A percentile compares a stretch with the other conserved stretches of the same genome.
Evolutionary conservation across 1,140 invertebrate species (phyloP).

Genomic region (Bombus haemorrhoidalis): DNA sequence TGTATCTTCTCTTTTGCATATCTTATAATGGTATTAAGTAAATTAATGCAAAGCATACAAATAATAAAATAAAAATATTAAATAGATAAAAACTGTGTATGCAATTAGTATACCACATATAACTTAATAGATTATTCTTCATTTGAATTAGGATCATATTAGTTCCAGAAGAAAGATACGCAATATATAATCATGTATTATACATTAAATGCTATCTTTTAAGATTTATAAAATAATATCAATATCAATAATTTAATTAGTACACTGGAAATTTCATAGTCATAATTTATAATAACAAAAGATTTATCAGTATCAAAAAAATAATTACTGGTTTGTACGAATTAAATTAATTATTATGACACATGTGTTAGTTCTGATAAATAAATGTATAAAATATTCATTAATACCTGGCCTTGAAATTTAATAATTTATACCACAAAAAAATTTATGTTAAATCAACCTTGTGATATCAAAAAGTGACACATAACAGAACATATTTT

Average conservation of each 20-base stretch:
- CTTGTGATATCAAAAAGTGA: not conserved
- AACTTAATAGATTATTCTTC: not conserved
- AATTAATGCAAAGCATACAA: not conserved
- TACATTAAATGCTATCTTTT: not conserved
- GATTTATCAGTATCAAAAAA: not conserved
- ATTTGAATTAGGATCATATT: not conserved
- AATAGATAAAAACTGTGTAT: not conserved
- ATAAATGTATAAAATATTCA: not conserved
- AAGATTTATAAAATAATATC: not conserved
- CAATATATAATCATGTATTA: not conserved
- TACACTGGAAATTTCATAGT: not conserved
- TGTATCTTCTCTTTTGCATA: not conserved
- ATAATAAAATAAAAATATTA: slow-evolving; percentile 8
- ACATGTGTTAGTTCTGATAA: not conserved
- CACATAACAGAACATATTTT: not conserved
- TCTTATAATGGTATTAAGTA: not conserved
- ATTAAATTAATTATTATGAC: slow-evolving; percentile 2
- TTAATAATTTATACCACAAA: not conserved
- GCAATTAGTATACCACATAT: not conserved
- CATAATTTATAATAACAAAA: not conserved
- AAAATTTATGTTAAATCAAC: not conserved
- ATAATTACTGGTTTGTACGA: not conserved
- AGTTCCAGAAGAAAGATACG: not conserved
- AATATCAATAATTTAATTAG: not conserved
- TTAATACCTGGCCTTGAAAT: slow-evolving; percentile 1